Evolutionary conservation across 2,797 vertebrate species (phyloP), one percentile per base, ranked within the genome.

Genomic region (Sciaenops ocellatus): DNA sequence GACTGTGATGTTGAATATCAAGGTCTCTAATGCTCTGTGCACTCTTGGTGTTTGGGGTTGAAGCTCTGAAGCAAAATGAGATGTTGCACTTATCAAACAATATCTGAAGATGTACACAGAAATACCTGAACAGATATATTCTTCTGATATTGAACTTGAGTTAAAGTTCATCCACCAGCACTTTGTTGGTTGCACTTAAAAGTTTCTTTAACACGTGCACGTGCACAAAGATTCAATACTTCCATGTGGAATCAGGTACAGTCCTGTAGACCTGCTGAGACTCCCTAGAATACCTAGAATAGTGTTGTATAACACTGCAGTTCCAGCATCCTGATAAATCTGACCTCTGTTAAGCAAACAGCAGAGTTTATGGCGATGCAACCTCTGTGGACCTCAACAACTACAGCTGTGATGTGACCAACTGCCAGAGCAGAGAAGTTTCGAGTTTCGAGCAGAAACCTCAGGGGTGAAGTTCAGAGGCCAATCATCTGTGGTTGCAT

Each of bases 401-500:
- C 54, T 61, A 48, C 75, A 83, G 70, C 74, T 66, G 73, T 68
- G 70, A 69, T 48, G 38, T 57, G 48, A 78, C 22, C 4, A 12
- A 24, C 69, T 20, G n/a, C 5, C 11, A 8, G 44, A 46, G 54
- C 38, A 54, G 68, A 57, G 51, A 1, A 46, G 78, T 65, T 71
- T 85, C n/a, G 64, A 54, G 55, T 87, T 88, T 79, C 54, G 57
- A 65, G 48, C 47, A 68, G 54, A 71, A 66, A 48, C 78, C 63
- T 68, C 62, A 5, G 76, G 70, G 84, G 82, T 79, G 64, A 68
- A 68, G 83, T 87, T 90, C 84, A 88, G 70, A 84, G 85, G 76
- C 41, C 69, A 76, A 3, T 64, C 2, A 42, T 55, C 71, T 34
- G n/a, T 13, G 28, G 73, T 89, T 93, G 70, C 66, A 5, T 79